Base-by-base conservation (phyloP, 2,797 vertebrate genomes). In the Rhinophrynus dorsalis region DNA sequence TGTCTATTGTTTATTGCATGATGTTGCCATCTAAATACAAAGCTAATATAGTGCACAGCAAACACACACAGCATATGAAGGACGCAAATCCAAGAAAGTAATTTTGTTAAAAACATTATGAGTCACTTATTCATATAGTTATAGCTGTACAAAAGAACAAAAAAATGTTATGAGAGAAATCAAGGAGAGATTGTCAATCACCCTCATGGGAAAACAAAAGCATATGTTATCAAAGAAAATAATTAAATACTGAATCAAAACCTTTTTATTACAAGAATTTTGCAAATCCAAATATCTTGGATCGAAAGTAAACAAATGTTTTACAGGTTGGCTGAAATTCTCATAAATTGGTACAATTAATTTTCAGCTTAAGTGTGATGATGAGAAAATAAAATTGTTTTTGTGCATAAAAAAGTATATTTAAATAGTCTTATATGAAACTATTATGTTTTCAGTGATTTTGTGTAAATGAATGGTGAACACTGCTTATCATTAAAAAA, bases 401-500 rank as follows among this genome's bases (percentile, higher is more conserved):
- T 9, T 54, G 57, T 26, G 42, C 42, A 61, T 35, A 60, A 44
- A 60, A 54, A 51, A 29, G 9, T 48, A 23, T 24, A 18, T 4
- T 23, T 10, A 54, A 50, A 44, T 11, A 30, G 48, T 18, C 24
- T 48, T 68, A 23, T n/a, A 30, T 21, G 9, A 59, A 32, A 50
- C 26, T 48, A 45, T 38, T 29, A 54, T 35, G 37, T 47, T 61
- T 61, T 51, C 33, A 21, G 30, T 54, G 75, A 11, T 40, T 76
- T 52, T 81, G 83, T 88, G 91, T 89, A 95, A 96, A 96, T 92
- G 94, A 94, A 87, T 83, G 85, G 90, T 88, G 86, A 89, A 83
- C 90, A 89, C 92, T 96, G 94, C 95, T 96, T 94, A 93, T 95
- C 88, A 90, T 89, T 95, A 96, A 95, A 94, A 95, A 92, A 93